Base-by-base conservation (phyloP, 1,140 invertebrate species). In the Monochamus saltuarius region DNA sequence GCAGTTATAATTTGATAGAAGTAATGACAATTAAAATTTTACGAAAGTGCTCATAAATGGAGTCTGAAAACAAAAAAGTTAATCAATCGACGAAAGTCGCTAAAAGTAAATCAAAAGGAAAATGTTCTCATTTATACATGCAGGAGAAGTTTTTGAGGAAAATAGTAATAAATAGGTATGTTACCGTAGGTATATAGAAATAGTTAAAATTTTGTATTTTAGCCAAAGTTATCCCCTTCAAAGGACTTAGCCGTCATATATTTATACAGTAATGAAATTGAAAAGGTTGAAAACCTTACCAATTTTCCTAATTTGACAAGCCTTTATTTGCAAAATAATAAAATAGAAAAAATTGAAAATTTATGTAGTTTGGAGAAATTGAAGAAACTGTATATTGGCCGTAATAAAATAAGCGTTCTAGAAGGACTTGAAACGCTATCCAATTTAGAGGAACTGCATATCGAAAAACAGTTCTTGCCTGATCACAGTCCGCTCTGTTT, bases 291-390 rank as follows among this genome's bases (percentile, higher is more conserved):
- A 66, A 85, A 87, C 69, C 67, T 89, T 2, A 70, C 85, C 56
- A 66, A 75, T 39, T 72, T 84, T 0, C 71, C 69, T n/a, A 84
- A 85, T 66, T 69, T 88, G 35, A 85, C 83, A 1, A 82, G 84
- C 66, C 76, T 89, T 17, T 88, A 89, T 73, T 67, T 89, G 2
- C 87, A 89, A 80, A 84, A 85, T 67, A 89, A 89, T 66, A 75
- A 79, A 68, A 84, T 89, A 51, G 73, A 63, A 8, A 83, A 83
- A 75, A 84, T 89, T 22, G 83, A 86, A 73, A 85, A 86, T 64
- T 72, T 89, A 10, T 70, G 81, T 4, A 73, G 66, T 55, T 72
- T 88, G 19, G 71, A 70, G 14, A 85, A 84, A 55, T 72, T 89
- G 8, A 82, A 81, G 61, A 86, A 86, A 71, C 67, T 89, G 13